A percentile compares a stretch with the other conserved stretches of the same genome.
Evolutionary conservation across 2,797 vertebrate species (phyloP).

Genomic region (Chloroceryle amazona): DNA sequence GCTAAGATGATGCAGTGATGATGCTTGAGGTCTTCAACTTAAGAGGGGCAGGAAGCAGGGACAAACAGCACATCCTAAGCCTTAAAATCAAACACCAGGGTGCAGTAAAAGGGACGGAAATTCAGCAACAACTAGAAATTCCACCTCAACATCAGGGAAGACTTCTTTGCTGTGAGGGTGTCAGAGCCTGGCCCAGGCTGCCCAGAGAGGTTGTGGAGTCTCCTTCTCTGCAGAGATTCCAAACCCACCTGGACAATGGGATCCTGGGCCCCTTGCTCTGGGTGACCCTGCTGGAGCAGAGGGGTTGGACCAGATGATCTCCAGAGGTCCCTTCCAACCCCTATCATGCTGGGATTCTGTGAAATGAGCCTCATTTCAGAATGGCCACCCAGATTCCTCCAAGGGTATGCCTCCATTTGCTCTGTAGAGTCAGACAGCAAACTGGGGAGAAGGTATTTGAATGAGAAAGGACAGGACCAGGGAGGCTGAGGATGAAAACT

Average conservation of each 20-base stretch:
- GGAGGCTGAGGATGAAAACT: accelerated
- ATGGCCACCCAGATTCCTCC: neutral
- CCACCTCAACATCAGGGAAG: too few species aligned
- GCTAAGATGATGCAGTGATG: neutral
- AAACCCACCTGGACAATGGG: too few species aligned
- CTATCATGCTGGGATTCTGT: too few species aligned
- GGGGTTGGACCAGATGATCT: too few species aligned
- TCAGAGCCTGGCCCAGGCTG: too few species aligned
- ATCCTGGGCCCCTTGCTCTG: too few species aligned
- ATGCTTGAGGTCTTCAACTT: neutral
- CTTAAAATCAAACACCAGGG: neutral
- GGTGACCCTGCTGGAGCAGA: too few species aligned
- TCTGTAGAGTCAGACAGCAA: neutral
- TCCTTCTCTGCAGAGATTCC: too few species aligned
- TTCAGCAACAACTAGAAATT: neutral
- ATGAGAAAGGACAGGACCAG: neutral
- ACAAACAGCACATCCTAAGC: neutral
- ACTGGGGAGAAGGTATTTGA: neutral
- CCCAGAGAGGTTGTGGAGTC: too few species aligned
- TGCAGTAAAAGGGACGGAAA: neutral
- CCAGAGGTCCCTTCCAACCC: too few species aligned
- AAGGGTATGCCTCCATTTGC: neutral
- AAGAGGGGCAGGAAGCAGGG: neutral
- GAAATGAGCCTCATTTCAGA: neutral
- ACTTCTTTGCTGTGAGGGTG: too few species aligned